Conservation (phyloP, 2,113 vertebrate genomes). For the Bungarus multicinctus region DNA sequence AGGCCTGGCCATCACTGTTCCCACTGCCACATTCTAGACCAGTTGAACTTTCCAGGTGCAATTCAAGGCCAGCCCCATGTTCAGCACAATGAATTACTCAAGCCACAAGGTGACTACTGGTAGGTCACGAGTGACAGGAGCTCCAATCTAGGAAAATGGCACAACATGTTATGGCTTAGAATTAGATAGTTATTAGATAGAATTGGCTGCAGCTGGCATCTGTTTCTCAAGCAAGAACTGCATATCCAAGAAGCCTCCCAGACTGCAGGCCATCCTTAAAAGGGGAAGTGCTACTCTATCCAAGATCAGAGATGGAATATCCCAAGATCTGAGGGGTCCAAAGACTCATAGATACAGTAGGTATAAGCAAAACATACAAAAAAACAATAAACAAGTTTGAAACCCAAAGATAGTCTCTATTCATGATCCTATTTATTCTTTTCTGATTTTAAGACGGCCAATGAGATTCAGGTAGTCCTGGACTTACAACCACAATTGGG, state of each 20-base stretch:
- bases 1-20: neutral
- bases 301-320: neutral
- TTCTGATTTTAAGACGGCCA: neutral
- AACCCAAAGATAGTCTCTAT: neutral
- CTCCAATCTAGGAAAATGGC: neutral
- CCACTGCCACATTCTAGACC: neutral
- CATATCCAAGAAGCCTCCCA: neutral
- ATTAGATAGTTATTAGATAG: no score
- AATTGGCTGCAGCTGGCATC: neutral
- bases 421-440: neutral
- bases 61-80: neutral
- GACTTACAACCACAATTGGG: no score
- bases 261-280: neutral
- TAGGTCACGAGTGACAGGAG: neutral
- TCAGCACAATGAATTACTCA: neutral
- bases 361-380: neutral
- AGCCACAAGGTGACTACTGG: neutral
- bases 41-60: neutral
- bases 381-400: neutral
- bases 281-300: neutral
- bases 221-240: neutral
- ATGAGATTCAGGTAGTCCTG: neutral
- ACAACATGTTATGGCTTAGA: no score
- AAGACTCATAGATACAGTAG: neutral
- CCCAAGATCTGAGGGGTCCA: neutral